These are phyloP conservation scores for Copidosoma aretas DNA, from an alignment of 2,888 invertebrate species.

Conservation along the genomic window DNA sequence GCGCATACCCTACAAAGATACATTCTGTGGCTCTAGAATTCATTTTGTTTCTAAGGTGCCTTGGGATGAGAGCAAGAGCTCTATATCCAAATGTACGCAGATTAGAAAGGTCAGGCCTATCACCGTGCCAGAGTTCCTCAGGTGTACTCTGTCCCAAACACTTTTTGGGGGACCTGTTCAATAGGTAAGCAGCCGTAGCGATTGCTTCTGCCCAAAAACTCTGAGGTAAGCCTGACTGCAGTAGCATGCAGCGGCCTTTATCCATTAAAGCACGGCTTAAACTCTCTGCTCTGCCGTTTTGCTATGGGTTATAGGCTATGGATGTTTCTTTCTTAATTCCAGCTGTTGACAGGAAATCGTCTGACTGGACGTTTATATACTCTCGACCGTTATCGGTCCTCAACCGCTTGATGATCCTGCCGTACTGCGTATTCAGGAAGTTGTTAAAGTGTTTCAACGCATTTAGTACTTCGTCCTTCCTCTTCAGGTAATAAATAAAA, in stretches of 20 bases:
- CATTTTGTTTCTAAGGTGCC: neutral
- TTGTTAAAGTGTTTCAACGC: too few relatives aligned
- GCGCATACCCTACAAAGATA: neutral
- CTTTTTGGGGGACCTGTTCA: neutral
- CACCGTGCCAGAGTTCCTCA: conserved; percentile 2
- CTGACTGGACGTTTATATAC: neutral
- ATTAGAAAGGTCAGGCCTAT: neutral
- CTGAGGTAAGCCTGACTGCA: too few relatives aligned
- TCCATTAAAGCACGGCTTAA: neutral
- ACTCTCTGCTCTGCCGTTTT: conserved; percentile 6
- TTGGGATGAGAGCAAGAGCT: neutral
- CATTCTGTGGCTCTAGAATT: neutral
- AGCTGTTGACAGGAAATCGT: neutral
- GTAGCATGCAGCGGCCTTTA: neutral
- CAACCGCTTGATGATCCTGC: too few relatives aligned
- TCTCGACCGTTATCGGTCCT: too few relatives aligned
- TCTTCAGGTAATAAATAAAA: too few relatives aligned
- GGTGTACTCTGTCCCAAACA: neutral
- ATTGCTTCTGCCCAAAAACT: neutral
- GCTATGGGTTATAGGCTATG: neutral
- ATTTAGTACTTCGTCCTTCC: too few relatives aligned
- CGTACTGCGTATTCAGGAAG: too few relatives aligned
- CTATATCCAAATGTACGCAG: neutral
- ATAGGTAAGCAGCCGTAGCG: neutral
- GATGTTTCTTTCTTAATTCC: neutral